phyloP scores from a whole-genome alignment of 1,140 invertebrate species.

The Pantala flavescens region DNA sequence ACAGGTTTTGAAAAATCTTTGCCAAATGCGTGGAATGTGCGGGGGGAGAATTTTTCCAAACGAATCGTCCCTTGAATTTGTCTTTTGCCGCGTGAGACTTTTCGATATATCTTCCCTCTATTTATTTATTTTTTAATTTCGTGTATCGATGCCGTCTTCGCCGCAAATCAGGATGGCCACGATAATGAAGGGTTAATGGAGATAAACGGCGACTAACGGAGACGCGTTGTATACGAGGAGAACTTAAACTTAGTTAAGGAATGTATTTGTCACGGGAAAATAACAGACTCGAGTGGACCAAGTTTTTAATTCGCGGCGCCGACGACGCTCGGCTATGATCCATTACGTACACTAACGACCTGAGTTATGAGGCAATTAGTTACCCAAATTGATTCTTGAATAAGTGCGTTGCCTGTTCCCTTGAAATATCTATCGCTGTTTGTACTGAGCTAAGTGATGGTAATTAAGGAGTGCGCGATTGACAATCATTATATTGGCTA shows the following conservation, averaged over 20 bases:
- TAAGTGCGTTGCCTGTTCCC: not conserved
- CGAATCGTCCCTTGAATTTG: not conserved
- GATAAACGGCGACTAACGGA: not conserved
- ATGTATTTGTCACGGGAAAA: not conserved
- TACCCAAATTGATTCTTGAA: conserved; percentile 2
- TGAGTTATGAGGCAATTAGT: not conserved
- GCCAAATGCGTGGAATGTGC: conserved; percentile 1
- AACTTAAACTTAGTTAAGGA: not conserved
- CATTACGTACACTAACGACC: not conserved
- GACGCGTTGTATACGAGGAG: not conserved
- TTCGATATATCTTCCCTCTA: not conserved
- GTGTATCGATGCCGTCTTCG: not conserved
- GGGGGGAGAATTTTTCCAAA: not conserved
- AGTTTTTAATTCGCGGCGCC: not conserved
- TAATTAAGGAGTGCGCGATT: no score
- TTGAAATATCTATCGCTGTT: no score
- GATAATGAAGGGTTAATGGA: conserved; percentile 1
- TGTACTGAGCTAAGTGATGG: no score
- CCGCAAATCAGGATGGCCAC: not conserved
- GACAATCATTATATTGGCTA: no score
- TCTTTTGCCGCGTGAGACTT: not conserved
- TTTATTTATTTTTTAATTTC: not conserved
- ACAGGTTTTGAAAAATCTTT: not conserved
- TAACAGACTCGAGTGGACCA: not conserved
- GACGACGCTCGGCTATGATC: not conserved